Evolutionary conservation across 2,797 vertebrate genomes (phyloP).

Genomic region (Paguma larvata): DNA sequence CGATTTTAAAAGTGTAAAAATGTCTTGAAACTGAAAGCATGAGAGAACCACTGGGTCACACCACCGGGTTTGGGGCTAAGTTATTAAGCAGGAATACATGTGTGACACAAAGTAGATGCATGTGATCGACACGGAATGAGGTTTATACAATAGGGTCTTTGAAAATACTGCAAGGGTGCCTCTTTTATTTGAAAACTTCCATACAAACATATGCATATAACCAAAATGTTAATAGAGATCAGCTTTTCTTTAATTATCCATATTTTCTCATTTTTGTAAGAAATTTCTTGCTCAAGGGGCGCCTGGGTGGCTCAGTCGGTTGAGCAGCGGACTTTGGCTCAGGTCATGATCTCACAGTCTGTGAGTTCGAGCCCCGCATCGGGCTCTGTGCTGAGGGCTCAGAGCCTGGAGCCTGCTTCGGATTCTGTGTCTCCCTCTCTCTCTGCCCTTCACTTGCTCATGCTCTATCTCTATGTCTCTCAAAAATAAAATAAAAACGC

Average conservation of each 20-base stretch:
- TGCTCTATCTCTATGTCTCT: too few species aligned
- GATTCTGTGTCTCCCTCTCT: too few species aligned
- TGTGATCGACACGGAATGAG: background rate
- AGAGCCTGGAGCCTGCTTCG: too few species aligned
- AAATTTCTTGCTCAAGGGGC: background rate
- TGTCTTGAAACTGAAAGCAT: background rate
- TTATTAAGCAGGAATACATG: background rate
- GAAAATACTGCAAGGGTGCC: background rate
- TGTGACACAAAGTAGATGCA: background rate
- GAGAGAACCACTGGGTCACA: background rate
- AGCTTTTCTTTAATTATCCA: background rate
- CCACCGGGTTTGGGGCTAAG: background rate
- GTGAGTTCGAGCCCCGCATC: too few species aligned
- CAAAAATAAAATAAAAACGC: too few species aligned
- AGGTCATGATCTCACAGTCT: too few species aligned
- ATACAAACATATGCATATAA: background rate
- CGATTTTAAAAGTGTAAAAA: background rate
- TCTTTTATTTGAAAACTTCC: background rate
- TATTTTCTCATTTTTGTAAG: background rate
- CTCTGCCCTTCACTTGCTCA: too few species aligned
- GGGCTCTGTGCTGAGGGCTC: too few species aligned
- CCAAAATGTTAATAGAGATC: background rate
- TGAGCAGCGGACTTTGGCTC: too few species aligned
- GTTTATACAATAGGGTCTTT: background rate
- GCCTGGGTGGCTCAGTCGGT: too few species aligned